A percentile compares a stretch with the other conserved stretches of the same genome.
phyloP scores from a whole-genome alignment of 2,797 vertebrate species.

The Thripadectes ignobilis region DNA sequence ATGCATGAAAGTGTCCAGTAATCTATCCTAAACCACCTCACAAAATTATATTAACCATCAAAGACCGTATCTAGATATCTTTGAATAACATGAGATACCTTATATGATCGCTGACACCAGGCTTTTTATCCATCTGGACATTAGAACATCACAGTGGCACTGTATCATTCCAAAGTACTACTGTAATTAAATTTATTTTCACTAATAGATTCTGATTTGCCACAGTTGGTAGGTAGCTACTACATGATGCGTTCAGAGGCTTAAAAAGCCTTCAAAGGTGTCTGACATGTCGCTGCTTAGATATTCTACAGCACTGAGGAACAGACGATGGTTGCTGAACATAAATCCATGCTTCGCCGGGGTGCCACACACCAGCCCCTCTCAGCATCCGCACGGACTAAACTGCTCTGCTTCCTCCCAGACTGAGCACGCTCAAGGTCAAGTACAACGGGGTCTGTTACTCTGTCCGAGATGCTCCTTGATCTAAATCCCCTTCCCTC shows the following conservation, averaged over 20 bases:
- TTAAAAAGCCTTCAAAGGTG: background rate
- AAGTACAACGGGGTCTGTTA: background rate
- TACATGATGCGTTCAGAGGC: background rate
- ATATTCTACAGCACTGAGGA: background rate
- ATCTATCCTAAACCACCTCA: background rate
- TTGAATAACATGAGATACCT: background rate
- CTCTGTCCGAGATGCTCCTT: background rate
- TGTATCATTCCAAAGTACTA: background rate
- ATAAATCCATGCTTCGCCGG: accelerated
- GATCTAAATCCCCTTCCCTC: slow-evolving; percentile 16
- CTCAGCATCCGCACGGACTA: accelerated
- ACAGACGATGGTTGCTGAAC: accelerated
- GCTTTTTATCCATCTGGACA: background rate
- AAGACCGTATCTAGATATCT: background rate
- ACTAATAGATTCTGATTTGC: background rate
- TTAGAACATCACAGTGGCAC: background rate
- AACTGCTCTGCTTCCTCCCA: background rate
- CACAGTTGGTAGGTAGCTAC: background rate
- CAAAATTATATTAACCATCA: background rate
- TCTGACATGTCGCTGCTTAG: background rate
- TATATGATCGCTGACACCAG: background rate
- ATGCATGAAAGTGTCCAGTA: background rate
- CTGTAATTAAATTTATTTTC: background rate
- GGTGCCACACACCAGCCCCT: accelerated
- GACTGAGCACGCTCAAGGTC: background rate